Evolutionary conservation across 2,113 vertebrate genomes (phyloP).

Genomic region (Amphilophus citrinellus): DNA sequence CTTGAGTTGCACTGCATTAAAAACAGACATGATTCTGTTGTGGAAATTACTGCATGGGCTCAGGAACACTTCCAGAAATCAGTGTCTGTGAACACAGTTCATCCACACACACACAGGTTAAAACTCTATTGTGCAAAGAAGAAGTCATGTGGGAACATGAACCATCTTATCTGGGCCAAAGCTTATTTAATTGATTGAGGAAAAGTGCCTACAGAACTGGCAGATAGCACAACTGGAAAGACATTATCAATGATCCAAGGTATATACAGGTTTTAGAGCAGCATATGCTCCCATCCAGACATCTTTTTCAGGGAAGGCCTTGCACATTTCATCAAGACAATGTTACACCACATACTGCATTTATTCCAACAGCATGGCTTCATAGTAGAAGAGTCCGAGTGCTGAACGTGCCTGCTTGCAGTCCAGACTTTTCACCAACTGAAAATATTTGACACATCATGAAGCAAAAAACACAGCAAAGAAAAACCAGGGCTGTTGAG

Average conservation of each 20-base stretch:
- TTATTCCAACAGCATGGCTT: background rate
- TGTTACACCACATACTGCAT: background rate
- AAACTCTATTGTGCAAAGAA: too few species aligned
- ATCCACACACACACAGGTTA: too few species aligned
- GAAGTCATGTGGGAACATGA: too few species aligned
- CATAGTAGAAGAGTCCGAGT: background rate
- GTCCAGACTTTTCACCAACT: background rate
- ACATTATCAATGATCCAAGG: background rate
- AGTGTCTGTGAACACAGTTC: too few species aligned
- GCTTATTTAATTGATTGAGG: too few species aligned
- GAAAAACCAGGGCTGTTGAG: background rate
- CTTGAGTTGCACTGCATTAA: too few species aligned
- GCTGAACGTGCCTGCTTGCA: background rate
- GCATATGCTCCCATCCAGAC: background rate
- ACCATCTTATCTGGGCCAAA: too few species aligned
- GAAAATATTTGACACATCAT: background rate
- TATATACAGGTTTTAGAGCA: background rate
- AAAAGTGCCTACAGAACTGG: background rate
- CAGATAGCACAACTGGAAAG: background rate
- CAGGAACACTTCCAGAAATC: too few species aligned
- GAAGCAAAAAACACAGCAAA: conserved; percentile 1
- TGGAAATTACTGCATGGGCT: too few species aligned
- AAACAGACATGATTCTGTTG: too few species aligned
- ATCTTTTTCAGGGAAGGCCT: conserved; percentile 1
- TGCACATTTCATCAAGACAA: background rate